These are phyloP conservation scores for Lerista edwardsae DNA, from an alignment of 2,797 vertebrate genomes.

Conservation along the genomic window DNA sequence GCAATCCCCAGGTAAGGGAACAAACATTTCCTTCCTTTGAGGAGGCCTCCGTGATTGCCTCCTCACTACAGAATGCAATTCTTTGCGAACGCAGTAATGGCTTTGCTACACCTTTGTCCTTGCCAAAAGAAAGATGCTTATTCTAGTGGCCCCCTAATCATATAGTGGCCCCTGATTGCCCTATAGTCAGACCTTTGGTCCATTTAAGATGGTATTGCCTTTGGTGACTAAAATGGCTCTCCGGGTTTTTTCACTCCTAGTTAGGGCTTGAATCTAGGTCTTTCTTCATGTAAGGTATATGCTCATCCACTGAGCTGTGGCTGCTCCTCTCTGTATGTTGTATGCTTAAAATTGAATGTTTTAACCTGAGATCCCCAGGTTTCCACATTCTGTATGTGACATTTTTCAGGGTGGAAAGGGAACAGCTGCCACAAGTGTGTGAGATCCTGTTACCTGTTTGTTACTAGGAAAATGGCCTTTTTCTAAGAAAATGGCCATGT, in stretches of 20 bases:
- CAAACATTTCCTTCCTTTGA: too few relatives aligned
- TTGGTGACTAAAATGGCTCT: too few relatives aligned
- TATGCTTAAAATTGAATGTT: background rate
- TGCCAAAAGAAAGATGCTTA: background rate
- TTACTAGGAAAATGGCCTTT: background rate
- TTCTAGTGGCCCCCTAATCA: background rate
- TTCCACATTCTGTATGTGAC: background rate
- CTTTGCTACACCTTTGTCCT: too few relatives aligned
- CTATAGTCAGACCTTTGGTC: too few relatives aligned
- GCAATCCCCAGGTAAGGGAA: too few relatives aligned
- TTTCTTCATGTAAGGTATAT: too few relatives aligned
- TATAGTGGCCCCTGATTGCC: too few relatives aligned
- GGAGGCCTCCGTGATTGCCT: too few relatives aligned
- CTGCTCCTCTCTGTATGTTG: background rate
- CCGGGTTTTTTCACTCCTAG: too few relatives aligned
- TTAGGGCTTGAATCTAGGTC: too few relatives aligned
- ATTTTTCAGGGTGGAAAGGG: background rate
- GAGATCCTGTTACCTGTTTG: background rate
- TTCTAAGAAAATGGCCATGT: conserved; percentile 18
- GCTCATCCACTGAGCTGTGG: too few relatives aligned
- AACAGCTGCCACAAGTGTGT: background rate
- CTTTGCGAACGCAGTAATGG: background rate
- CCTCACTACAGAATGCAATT: background rate
- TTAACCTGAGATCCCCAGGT: background rate
- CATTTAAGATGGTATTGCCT: too few relatives aligned